Base-by-base conservation (phyloP, 2,888 invertebrate genomes). In the Lomographa bimaculata region DNA sequence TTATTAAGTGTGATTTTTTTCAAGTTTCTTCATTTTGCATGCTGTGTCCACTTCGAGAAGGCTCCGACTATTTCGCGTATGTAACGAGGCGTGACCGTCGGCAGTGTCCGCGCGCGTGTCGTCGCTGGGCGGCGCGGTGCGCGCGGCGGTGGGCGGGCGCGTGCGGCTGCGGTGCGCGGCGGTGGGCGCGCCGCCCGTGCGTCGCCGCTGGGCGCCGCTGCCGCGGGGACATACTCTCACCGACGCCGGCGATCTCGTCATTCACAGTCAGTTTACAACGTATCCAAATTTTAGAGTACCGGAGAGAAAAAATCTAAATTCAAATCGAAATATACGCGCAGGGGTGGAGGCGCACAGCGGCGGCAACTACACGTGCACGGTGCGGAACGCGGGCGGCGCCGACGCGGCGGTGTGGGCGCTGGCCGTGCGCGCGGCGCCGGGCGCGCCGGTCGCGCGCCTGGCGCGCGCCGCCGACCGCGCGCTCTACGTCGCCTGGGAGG, bases 21-120 rank as follows among this genome's bases (percentile, higher is more conserved):
- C n/a, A n/a, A n/a, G n/a, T n/a, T n/a, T n/a, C n/a, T n/a, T n/a
- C n/a, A n/a, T n/a, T n/a, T n/a, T n/a, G n/a, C n/a, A n/a, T n/a
- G n/a, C n/a, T n/a, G n/a, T n/a, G n/a, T n/a, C n/a, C n/a, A n/a
- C n/a, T n/a, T n/a, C n/a, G n/a, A n/a, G n/a, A n/a, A n/a, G n/a
- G n/a, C n/a, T n/a, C n/a, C n/a, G n/a, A n/a, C n/a, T n/a, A n/a
- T n/a, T n/a, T n/a, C n/a, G n/a, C n/a, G n/a, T n/a, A n/a, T n/a
- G n/a, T n/a, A n/a, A n/a, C n/a, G n/a, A n/a, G n/a, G n/a, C n/a
- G n/a, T n/a, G n/a, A n/a, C n/a, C n/a, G n/a, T n/a, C n/a, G n/a
- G 5, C 69, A 94, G 96, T 92, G 27, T 92, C 95, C 20, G 95
- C 95, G 6, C 91, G 94, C 60, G 94, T 97, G 29, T 94, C 94